These are phyloP conservation scores for Tachina grossa DNA, from an alignment of 2,888 invertebrate genomes.

Conservation along the genomic window DNA sequence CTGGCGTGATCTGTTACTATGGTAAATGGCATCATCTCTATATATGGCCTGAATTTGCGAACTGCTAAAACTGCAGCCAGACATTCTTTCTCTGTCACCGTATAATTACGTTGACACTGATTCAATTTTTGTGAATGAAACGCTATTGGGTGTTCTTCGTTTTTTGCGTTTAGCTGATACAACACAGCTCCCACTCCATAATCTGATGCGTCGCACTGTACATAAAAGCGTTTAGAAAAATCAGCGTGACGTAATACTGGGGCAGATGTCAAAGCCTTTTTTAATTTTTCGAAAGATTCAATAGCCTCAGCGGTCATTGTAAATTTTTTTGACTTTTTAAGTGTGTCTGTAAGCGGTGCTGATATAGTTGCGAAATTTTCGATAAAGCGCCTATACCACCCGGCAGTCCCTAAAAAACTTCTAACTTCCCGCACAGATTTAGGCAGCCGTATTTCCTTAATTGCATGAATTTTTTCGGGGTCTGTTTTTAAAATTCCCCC, in stretches of 20 bases:
- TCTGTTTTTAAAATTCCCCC: neutral
- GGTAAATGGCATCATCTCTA: no score
- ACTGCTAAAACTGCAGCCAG: no score
- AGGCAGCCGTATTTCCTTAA: neutral
- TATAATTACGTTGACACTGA: slow-evolving; percentile 1
- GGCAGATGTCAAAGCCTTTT: neutral
- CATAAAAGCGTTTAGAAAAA: neutral
- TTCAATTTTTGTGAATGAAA: neutral
- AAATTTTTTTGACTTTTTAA: neutral
- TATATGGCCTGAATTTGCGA: no score
- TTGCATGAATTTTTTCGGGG: neutral
- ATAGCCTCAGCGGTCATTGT: neutral
- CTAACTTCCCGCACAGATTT: neutral
- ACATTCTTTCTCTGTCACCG: neutral
- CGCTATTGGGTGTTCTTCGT: slow-evolving; percentile 7
- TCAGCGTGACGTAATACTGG: no score
- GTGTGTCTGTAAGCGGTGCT: neutral
- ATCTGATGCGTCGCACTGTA: neutral
- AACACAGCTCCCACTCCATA: neutral
- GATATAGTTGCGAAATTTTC: neutral
- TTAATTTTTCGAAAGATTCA: neutral
- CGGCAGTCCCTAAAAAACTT: neutral
- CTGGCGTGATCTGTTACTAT: no score
- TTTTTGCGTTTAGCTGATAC: neutral
- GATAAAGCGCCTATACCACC: neutral